Conservation (phyloP, 2,797 vertebrate species). For the Triplophysa bombifrons region DNA sequence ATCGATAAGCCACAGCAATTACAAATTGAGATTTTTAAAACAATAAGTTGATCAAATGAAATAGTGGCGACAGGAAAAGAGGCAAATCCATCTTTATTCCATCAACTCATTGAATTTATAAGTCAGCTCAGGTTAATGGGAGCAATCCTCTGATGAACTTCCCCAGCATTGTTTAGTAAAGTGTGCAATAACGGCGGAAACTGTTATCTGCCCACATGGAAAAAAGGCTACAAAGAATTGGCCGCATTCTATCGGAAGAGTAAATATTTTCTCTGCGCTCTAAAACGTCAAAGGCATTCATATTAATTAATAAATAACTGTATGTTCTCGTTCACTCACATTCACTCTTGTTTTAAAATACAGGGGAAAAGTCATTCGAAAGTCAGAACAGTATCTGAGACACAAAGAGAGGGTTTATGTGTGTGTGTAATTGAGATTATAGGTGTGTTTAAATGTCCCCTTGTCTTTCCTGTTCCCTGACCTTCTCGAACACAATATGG, state of each 20-base stretch:
- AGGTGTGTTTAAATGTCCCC: constrained; percentile 46
- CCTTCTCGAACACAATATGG: constrained; percentile 54
- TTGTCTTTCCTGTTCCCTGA: constrained; percentile 57
- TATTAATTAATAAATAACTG: constrained; percentile 26
- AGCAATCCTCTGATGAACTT: background rate
- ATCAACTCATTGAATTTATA: background rate
- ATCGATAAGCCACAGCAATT: background rate
- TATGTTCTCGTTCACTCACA: constrained; percentile 40
- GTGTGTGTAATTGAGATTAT: constrained; percentile 25
- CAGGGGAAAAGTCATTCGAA: constrained; percentile 31
- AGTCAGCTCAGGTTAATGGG: constrained; percentile 19
- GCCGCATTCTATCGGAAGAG: constrained; percentile 11
- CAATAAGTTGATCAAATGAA: background rate
- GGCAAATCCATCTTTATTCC: background rate
- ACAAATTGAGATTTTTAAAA: too few relatives aligned
- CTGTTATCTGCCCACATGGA: constrained; percentile 12
- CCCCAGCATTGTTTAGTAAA: constrained; percentile 18
- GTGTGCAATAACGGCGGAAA: background rate
- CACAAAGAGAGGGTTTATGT: constrained; percentile 23
- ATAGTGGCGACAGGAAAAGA: background rate
- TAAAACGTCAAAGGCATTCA: constrained; percentile 42
- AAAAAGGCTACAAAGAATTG: constrained; percentile 21
- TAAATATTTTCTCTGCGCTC: constrained; percentile 41
- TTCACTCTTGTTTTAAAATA: constrained; percentile 43
- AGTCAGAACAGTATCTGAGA: constrained; percentile 7